Evolutionary conservation across 1,140 invertebrate species (phyloP).

Genomic region (Penaeus indicus): DNA sequence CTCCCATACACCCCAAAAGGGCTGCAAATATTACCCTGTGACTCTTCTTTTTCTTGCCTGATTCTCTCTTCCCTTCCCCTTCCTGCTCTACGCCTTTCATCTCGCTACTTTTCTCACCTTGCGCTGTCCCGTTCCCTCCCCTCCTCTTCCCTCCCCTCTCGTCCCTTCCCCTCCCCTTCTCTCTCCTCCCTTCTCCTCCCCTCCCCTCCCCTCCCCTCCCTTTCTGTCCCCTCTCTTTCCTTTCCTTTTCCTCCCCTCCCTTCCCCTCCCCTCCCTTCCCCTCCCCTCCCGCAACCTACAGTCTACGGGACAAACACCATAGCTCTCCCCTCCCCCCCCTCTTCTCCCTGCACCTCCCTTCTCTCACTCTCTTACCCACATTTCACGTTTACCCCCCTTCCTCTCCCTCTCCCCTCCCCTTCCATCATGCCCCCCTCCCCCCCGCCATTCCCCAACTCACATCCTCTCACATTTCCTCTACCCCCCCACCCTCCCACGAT

Average conservation of each 20-base stretch:
- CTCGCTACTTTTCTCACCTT: neutral
- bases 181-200: neutral
- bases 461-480: neutral
- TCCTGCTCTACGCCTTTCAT: neutral
- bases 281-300: too few relatives aligned
- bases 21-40: too few relatives aligned
- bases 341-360: neutral
- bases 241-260: conserved; percentile 20
- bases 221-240: conserved; percentile 28
- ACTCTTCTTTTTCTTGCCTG: neutral
- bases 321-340: neutral
- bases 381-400: neutral
- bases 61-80: neutral
- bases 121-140: neutral
- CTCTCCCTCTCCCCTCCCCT: conserved; percentile 3
- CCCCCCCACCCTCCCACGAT: neutral
- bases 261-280: neutral
- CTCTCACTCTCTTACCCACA: neutral
- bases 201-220: conserved; percentile 22
- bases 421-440: neutral
- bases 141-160: neutral
- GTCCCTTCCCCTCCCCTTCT: neutral
- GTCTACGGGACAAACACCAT: too few relatives aligned
- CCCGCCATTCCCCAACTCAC: neutral
- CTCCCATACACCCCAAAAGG: too few relatives aligned